Evolutionary conservation across 2,113 vertebrate genomes (phyloP).

Genomic region (Corythornis vintsioides): DNA sequence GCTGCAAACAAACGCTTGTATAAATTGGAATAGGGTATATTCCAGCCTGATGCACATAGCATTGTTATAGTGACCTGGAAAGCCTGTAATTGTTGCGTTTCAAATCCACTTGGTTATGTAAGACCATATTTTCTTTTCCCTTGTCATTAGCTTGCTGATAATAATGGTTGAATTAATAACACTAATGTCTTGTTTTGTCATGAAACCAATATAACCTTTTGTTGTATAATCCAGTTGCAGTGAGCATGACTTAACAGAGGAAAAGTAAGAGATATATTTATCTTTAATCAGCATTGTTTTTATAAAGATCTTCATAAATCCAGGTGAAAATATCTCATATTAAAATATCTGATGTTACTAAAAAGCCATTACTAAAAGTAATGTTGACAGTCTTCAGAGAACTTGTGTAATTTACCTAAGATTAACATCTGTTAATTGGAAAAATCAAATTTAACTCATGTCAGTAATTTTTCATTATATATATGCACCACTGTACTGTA

Average conservation of each 20-base stretch:
- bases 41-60: neutral
- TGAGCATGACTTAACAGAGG: neutral
- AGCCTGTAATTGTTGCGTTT: neutral
- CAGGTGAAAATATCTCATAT: neutral
- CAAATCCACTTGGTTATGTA: neutral
- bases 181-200: neutral
- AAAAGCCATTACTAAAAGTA: neutral
- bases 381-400: neutral
- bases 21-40: neutral
- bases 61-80: neutral
- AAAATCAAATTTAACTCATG: neutral
- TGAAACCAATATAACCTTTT: neutral
- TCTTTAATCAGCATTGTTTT: neutral
- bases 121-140: neutral
- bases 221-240: neutral
- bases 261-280: neutral
- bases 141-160: neutral
- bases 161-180: neutral
- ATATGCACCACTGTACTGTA: neutral
- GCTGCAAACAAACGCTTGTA: neutral
- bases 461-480: neutral
- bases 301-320: neutral
- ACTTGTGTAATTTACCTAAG: neutral
- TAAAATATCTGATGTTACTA: neutral
- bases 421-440: neutral